Conservation (phyloP, 2,888 invertebrate species). For the Calliopum simillimum region DNA sequence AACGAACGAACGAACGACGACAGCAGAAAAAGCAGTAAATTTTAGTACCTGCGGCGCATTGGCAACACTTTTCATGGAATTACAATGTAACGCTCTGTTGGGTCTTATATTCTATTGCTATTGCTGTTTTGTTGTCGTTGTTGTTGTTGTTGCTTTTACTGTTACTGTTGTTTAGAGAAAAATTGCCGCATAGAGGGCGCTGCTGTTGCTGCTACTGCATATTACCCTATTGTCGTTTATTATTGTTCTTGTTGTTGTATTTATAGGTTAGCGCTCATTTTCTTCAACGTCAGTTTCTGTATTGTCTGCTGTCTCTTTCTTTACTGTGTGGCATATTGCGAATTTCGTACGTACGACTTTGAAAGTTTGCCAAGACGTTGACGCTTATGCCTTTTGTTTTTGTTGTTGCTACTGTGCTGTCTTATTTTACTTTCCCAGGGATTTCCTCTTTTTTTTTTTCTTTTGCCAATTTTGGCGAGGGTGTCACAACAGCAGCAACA, state of each 20-base stretch:
- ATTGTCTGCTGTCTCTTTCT: not conserved
- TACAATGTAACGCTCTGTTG: constrained; percentile 35
- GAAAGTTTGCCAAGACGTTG: constrained; percentile 13
- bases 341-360: constrained; percentile 9
- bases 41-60: constrained; percentile 25
- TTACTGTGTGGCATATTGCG: not conserved
- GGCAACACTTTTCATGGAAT: constrained; percentile 34
- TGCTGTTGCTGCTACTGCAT: not conserved
- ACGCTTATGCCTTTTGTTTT: constrained; percentile 12
- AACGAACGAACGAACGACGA: not conserved
- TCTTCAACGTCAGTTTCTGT: no score
- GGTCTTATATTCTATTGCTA: constrained; percentile 10
- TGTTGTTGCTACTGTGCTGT: constrained; percentile 1
- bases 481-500: not conserved
- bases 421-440: not conserved
- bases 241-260: constrained; percentile 6
- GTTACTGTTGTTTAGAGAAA: not conserved
- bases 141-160: not conserved
- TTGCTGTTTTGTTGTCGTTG: constrained; percentile 3
- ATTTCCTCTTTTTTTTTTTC: not conserved
- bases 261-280: constrained; percentile 7
- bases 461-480: constrained; percentile 19
- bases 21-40: constrained; percentile 16
- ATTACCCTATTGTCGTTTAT: not conserved
- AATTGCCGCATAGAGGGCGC: constrained; percentile 21